Percentiles rank a stretch among this genome's conserved stretches.
phyloP scores from a whole-genome alignment of 2,113 vertebrate species.

The Nanorana parkeri region DNA sequence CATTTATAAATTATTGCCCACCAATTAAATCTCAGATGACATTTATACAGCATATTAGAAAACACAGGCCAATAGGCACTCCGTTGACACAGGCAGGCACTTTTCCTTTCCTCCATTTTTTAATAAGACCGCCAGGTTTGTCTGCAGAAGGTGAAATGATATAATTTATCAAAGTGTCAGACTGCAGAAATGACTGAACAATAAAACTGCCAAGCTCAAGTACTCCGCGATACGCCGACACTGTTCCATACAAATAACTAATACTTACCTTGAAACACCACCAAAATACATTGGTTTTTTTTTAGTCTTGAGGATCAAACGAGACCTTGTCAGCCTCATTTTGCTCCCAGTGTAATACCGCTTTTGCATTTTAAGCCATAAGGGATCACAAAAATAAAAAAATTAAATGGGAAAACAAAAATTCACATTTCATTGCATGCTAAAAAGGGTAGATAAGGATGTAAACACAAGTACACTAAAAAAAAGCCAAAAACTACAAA shows the following conservation, averaged over 20 bases:
- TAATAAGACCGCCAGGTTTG: too few species aligned
- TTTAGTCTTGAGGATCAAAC: too few species aligned
- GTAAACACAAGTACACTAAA: background rate
- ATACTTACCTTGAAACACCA: slow-evolving; percentile 81
- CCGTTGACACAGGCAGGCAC: too few species aligned
- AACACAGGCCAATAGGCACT: too few species aligned
- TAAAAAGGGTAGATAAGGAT: background rate
- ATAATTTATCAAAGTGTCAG: too few species aligned
- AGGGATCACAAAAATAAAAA: slow-evolving; percentile 59
- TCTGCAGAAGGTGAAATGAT: too few species aligned
- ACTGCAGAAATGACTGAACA: background rate
- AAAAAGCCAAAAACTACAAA: background rate
- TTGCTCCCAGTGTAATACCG: background rate
- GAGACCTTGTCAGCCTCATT: background rate
- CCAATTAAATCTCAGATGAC: too few species aligned
- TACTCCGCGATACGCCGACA: background rate
- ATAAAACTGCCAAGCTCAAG: background rate
- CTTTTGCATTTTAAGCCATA: slow-evolving; percentile 82
- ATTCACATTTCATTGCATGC: slow-evolving; percentile 46
- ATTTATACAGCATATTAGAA: too few species aligned
- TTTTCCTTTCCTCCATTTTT: too few species aligned
- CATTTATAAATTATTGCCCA: too few species aligned
- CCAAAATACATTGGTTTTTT: slow-evolving; percentile 57
- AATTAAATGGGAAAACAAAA: slow-evolving; percentile 42
- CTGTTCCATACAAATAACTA: slow-evolving; percentile 52